Conservation (phyloP, 64 coral and sea anemone species). For the Stichodactyla helianthus region DNA sequence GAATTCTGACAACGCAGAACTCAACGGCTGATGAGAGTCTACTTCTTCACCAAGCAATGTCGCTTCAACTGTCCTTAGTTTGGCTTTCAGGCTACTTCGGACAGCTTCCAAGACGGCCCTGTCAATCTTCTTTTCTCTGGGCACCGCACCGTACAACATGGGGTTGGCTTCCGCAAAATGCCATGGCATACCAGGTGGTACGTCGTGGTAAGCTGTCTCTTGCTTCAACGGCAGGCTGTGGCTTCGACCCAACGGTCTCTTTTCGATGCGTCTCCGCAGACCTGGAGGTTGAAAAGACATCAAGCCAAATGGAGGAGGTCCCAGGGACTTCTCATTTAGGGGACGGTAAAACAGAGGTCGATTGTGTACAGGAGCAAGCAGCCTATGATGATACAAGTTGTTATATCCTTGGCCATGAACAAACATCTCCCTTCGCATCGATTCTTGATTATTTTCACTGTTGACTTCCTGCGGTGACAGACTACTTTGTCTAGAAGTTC, state of each 20-base stretch:
- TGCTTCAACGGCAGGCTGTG: constrained; percentile 14
- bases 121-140: constrained; percentile 13
- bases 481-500: neutral
- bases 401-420: neutral
- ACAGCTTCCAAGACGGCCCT: constrained; percentile 16
- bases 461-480: neutral
- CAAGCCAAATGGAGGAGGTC: neutral
- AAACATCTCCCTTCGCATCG: neutral
- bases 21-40: neutral
- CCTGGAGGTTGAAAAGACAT: neutral
- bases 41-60: constrained; percentile 1
- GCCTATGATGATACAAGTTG: neutral
- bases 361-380: neutral
- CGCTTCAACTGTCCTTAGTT: constrained; percentile 11
- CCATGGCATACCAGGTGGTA: neutral
- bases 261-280: neutral
- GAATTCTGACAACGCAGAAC: neutral
- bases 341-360: neutral
- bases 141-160: neutral
- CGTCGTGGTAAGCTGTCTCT: neutral
- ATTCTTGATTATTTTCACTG: neutral
- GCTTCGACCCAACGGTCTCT: constrained; percentile 26
- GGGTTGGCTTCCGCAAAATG: neutral
- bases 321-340: neutral
- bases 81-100: constrained; percentile 1